A percentile compares a stretch with the other conserved stretches of the same genome.
phyloP scores from a whole-genome alignment of 2,113 vertebrate genomes.

The Oncorhynchus mykiss region DNA sequence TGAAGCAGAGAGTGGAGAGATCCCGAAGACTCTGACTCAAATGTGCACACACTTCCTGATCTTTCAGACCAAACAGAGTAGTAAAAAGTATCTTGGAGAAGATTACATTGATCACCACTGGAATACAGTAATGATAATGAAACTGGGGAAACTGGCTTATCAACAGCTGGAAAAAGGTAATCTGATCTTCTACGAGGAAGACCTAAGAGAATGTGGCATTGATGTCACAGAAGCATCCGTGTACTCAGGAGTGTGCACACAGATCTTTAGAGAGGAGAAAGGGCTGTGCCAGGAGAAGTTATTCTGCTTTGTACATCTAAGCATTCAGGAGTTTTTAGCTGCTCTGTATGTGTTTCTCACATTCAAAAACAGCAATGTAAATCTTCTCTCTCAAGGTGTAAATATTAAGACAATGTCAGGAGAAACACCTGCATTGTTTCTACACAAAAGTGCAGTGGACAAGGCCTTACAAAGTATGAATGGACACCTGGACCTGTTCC shows the following conservation, averaged over 20 bases:
- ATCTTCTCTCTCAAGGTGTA: not conserved
- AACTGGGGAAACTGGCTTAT: not conserved
- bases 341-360: not conserved
- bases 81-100: not conserved
- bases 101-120: not conserved
- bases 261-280: not conserved
- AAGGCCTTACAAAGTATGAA: not conserved
- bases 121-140: not conserved
- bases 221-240: not conserved
- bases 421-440: not conserved
- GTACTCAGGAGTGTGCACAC: not conserved
- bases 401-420: not conserved
- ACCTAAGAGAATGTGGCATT: not conserved
- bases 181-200: not conserved
- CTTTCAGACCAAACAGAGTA: not conserved
- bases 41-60: not conserved
- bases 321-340: constrained; percentile 2
- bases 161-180: not conserved
- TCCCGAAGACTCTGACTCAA: constrained; percentile 3
- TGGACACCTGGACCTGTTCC: not conserved
- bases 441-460: not conserved
- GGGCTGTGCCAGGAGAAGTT: not conserved
- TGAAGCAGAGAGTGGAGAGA: not conserved
- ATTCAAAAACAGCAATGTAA: not conserved
- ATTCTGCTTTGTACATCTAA: not conserved